These are phyloP conservation scores for Todiramphus chloris DNA, from an alignment of 2,113 vertebrate species.

Conservation along the genomic window DNA sequence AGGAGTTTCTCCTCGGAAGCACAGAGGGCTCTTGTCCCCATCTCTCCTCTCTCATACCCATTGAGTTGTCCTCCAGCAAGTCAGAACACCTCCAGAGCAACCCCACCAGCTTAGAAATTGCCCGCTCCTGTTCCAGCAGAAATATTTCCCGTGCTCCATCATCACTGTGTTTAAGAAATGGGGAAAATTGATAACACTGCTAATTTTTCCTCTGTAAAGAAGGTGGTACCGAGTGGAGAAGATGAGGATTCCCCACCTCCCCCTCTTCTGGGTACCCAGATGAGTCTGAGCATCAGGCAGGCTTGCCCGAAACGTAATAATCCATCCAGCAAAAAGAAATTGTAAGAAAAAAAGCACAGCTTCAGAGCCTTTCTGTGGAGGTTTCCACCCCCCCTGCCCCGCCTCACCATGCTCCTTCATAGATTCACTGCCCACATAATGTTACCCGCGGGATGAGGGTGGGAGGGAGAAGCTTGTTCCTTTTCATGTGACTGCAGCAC, in stretches of 20 bases:
- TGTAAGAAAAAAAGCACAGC: not conserved
- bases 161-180: not conserved
- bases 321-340: not conserved
- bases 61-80: not conserved
- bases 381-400: not conserved
- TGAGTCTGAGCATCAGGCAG: not conserved
- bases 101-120: not conserved
- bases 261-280: not conserved
- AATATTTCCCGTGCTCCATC: not conserved
- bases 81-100: not conserved
- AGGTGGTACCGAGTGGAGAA: not conserved
- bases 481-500: slow-evolving; percentile 27
- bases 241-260: not conserved
- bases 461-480: slow-evolving; percentile 13
- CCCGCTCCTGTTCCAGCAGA: not conserved
- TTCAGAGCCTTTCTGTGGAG: not conserved
- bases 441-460: not conserved
- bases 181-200: not conserved
- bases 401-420: not conserved
- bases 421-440: slow-evolving; percentile 25
- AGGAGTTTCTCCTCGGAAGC: not conserved
- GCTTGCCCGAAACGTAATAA: not conserved
- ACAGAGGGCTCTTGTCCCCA: not conserved
- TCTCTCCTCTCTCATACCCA: not conserved
- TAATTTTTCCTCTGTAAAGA: not conserved